Percentiles rank a stretch among this genome's conserved stretches.
phyloP scores from a whole-genome alignment of 1,140 invertebrate species.

The Caenorhabditis latens region DNA sequence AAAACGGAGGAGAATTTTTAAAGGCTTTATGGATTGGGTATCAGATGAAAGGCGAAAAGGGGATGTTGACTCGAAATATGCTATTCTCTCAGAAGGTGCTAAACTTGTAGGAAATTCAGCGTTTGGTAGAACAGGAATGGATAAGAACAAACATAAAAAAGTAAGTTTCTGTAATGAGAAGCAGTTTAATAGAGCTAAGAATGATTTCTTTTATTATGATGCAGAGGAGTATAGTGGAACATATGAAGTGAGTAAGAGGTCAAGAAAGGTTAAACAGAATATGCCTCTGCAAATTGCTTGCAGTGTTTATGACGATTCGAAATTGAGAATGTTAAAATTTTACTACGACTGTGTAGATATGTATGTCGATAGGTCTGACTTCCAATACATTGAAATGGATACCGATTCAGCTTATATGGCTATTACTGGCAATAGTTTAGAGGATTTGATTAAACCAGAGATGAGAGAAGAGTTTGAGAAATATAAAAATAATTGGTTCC shows the following conservation, averaged over 20 bases:
- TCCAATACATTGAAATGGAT: background rate
- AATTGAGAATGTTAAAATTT: slow-evolving; percentile 2
- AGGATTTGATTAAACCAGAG: background rate
- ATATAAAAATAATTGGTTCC: background rate
- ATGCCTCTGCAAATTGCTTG: slow-evolving; percentile 1
- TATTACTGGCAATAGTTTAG: background rate
- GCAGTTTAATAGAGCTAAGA: slow-evolving; percentile 17
- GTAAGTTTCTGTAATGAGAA: background rate
- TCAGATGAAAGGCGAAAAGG: slow-evolving; percentile 11
- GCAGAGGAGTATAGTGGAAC: background rate
- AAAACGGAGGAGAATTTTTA: background rate
- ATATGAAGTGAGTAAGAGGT: background rate
- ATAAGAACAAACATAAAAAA: slow-evolving; percentile 24
- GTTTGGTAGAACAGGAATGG: background rate
- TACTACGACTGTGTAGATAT: background rate
- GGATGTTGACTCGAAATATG: background rate
- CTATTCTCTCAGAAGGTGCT: background rate
- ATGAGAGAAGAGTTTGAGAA: slow-evolving; percentile 8
- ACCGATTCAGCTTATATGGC: slow-evolving; percentile 23
- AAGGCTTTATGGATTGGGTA: background rate
- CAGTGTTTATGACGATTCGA: slow-evolving; percentile 23
- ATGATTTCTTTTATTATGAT: slow-evolving; percentile 9
- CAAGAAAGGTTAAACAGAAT: slow-evolving; percentile 1
- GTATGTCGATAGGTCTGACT: background rate
- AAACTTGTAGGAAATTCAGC: slow-evolving; percentile 4